phyloP scores from a whole-genome alignment of 2,113 vertebrate genomes.

The Talpa occidentalis region DNA sequence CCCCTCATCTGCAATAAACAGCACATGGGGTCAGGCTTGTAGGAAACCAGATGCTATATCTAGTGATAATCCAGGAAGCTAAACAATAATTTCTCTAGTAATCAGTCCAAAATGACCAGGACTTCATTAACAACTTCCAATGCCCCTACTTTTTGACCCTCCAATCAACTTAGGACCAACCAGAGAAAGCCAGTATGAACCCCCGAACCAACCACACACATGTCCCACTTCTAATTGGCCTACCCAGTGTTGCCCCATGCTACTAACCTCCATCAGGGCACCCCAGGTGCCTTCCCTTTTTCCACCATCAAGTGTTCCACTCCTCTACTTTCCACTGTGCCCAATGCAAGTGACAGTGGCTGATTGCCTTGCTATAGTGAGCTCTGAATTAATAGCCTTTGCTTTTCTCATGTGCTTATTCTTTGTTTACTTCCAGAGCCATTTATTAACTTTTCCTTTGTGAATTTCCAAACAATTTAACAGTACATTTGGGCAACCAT shows the following conservation, averaged over 20 bases:
- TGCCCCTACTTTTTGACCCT: background rate
- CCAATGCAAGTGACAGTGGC: background rate
- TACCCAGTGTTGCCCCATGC: background rate
- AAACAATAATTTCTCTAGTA: background rate
- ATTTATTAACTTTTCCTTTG: constrained; percentile 1
- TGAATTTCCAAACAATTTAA: constrained; percentile 40
- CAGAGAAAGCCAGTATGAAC: background rate
- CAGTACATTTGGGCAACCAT: background rate
- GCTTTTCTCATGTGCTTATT: background rate
- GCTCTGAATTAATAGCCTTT: background rate
- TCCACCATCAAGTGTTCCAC: background rate
- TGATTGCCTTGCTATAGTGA: background rate
- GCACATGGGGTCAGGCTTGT: background rate
- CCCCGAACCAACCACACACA: background rate
- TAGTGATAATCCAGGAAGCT: background rate
- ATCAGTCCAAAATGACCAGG: background rate
- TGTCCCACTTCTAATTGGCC: background rate
- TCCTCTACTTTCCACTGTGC: background rate
- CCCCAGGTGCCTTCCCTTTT: background rate
- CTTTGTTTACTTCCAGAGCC: constrained; percentile 20
- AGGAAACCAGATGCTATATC: background rate
- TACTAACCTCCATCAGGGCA: background rate
- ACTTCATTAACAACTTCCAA: background rate
- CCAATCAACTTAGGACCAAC: background rate
- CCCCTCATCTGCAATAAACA: background rate